phyloP scores from a whole-genome alignment of 2,797 vertebrate species.

The Clangula hyemalis region DNA sequence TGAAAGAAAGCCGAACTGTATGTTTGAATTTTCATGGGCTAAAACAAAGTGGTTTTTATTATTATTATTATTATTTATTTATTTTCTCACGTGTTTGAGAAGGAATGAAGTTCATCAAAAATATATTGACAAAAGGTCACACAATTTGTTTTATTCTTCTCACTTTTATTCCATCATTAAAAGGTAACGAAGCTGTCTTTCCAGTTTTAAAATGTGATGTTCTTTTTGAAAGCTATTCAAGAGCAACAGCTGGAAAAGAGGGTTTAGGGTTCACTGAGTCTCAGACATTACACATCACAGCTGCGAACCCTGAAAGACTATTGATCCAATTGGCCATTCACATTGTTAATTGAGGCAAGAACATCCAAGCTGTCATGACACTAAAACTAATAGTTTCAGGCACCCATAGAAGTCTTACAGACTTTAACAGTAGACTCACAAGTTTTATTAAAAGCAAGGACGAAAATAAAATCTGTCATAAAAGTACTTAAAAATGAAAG shows the following conservation, averaged over 20 bases:
- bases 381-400: not conserved
- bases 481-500: not conserved
- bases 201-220: slow-evolving; percentile 2
- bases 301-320: slow-evolving; percentile 15
- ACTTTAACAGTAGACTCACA: not conserved
- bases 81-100: not conserved
- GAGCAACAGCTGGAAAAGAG: slow-evolving; percentile 4
- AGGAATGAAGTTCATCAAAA: not conserved
- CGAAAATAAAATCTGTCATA: not conserved
- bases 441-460: not conserved
- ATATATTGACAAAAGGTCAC: not conserved
- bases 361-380: not conserved
- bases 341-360: not conserved
- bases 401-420: not conserved
- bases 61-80: no score
- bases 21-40: not conserved
- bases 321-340: not conserved
- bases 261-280: slow-evolving; percentile 1
- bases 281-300: not conserved
- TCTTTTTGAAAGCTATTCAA: not conserved
- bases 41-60: not conserved
- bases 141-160: not conserved
- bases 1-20: not conserved
- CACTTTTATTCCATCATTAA: not conserved
- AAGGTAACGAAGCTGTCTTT: slow-evolving; percentile 6